phyloP scores from a whole-genome alignment of 2,888 invertebrate species.

The Pecten maximus region DNA sequence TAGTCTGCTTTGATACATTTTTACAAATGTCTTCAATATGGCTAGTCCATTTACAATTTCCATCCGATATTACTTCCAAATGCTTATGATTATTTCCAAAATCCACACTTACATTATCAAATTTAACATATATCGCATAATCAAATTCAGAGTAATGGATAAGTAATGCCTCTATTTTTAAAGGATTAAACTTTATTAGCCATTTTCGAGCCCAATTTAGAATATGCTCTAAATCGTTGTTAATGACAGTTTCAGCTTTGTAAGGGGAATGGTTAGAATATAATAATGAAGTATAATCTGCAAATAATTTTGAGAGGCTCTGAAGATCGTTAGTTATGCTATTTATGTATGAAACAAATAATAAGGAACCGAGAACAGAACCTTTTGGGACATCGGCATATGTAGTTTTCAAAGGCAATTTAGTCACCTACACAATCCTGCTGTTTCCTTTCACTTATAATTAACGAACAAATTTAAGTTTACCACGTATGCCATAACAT shows the following conservation, averaged over 20 bases:
- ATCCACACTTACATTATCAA: too few relatives aligned
- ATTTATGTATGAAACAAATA: neutral
- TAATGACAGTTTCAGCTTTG: too few relatives aligned
- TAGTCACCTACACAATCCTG: neutral
- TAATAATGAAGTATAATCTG: neutral
- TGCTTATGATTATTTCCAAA: too few relatives aligned
- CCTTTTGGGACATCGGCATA: neutral
- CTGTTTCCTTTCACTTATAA: neutral
- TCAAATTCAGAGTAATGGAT: too few relatives aligned
- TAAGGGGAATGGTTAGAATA: too few relatives aligned
- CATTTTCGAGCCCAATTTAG: neutral
- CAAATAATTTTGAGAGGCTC: neutral
- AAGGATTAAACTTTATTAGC: neutral
- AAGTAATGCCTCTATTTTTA: neutral
- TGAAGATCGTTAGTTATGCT: neutral
- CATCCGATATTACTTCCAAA: too few relatives aligned
- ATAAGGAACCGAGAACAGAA: neutral
- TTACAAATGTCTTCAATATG: constrained; percentile 47
- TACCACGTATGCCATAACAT: neutral
- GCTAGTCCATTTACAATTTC: constrained; percentile 33
- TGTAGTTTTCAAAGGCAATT: neutral
- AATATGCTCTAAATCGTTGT: too few relatives aligned
- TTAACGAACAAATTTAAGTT: neutral
- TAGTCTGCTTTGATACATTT: constrained; percentile 39
- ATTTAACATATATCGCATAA: too few relatives aligned